Evolutionary conservation across 2,888 invertebrate genomes (phyloP).

Genomic region (Leistus spinibarbis): DNA sequence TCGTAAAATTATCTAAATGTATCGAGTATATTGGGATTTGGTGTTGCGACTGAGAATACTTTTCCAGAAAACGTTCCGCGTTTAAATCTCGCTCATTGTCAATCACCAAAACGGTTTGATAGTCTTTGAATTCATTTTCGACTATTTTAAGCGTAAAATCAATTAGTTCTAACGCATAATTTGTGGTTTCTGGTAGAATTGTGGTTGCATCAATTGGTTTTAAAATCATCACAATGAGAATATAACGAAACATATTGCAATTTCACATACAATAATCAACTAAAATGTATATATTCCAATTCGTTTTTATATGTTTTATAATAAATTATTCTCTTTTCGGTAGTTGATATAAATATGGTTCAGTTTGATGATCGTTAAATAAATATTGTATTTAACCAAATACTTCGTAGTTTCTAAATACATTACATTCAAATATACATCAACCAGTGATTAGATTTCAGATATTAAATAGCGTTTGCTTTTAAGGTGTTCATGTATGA

Average conservation of each 20-base stretch:
- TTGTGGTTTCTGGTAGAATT: background rate
- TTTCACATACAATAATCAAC: too few species aligned
- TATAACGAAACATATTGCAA: background rate
- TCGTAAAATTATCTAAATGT: background rate
- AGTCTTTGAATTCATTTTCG: background rate
- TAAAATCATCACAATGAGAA: background rate
- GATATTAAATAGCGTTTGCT: too few species aligned
- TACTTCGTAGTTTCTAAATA: too few species aligned
- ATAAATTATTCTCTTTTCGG: too few species aligned
- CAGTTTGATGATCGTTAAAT: too few species aligned
- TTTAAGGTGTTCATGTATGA: too few species aligned
- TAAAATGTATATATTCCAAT: background rate
- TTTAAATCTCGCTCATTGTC: background rate
- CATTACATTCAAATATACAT: too few species aligned
- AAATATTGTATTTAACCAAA: too few species aligned
- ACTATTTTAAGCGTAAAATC: background rate
- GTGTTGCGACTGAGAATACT: background rate
- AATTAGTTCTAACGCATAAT: background rate
- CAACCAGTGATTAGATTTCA: too few species aligned
- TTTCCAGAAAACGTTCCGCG: background rate
- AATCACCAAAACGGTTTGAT: background rate
- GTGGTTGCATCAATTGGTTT: background rate
- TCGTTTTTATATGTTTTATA: background rate
- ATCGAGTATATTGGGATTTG: background rate
- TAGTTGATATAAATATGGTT: too few species aligned